Conservation (phyloP, 2,797 vertebrate genomes). For the Cryptoblepharus egeriae region DNA sequence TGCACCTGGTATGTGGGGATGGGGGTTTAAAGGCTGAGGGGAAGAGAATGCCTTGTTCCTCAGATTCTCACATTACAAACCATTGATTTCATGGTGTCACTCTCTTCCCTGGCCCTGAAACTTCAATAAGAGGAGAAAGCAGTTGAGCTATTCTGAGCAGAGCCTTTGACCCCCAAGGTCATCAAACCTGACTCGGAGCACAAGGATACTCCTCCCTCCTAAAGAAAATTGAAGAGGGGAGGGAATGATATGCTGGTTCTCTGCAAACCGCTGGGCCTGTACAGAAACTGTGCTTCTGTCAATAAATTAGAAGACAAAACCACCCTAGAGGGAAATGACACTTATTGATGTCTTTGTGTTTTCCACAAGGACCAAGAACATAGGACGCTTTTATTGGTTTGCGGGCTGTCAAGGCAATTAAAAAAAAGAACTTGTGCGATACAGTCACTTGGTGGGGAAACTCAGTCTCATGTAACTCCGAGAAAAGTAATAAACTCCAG, state of each 20-base stretch:
- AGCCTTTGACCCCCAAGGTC: conserved; percentile 1
- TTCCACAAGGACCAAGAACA: conserved; percentile 13
- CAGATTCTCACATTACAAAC: background rate
- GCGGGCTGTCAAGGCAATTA: conserved; percentile 26
- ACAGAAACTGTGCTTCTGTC: conserved; percentile 9
- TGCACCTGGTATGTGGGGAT: too few species aligned
- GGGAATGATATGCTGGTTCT: background rate
- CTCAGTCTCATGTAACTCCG: too few species aligned
- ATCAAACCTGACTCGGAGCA: background rate
- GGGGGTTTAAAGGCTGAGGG: background rate
- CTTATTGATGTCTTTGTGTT: conserved; percentile 30
- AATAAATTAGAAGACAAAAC: conserved; percentile 27
- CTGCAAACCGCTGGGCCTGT: background rate
- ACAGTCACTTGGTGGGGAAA: background rate
- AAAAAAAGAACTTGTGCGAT: conserved; percentile 4
- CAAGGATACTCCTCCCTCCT: background rate
- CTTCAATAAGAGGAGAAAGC: background rate
- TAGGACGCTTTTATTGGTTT: conserved; percentile 12
- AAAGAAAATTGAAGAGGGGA: background rate
- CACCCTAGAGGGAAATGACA: conserved; percentile 10
- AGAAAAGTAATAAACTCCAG: background rate
- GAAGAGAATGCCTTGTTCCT: background rate
- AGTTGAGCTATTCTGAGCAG: background rate
- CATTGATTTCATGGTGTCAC: background rate
- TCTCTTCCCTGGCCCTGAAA: background rate